A percentile compares a stretch with the other conserved stretches of the same genome.
These are phyloP conservation scores for Strix uralensis DNA, from an alignment of 2,113 vertebrate genomes.

Conservation along the genomic window DNA sequence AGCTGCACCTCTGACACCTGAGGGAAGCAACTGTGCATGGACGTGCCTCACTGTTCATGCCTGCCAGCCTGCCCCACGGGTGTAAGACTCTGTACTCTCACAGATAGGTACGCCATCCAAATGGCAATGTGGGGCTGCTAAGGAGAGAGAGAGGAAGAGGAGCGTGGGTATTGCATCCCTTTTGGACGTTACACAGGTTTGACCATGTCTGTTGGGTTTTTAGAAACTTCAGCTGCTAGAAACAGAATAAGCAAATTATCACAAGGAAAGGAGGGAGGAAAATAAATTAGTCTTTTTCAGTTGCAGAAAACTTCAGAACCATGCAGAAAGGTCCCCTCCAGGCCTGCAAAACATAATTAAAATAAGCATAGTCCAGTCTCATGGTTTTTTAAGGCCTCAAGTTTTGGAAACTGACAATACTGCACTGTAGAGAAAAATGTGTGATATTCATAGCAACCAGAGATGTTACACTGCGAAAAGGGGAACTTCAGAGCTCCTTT, in stretches of 20 bases:
- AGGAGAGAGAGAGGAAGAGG: not conserved
- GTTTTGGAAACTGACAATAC: not conserved
- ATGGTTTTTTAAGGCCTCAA: not conserved
- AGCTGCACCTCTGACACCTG: not conserved
- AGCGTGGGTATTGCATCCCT: not conserved
- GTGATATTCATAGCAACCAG: not conserved
- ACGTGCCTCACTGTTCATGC: accelerated
- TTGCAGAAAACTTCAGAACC: not conserved
- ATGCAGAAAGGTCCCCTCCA: not conserved
- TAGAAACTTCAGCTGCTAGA: not conserved
- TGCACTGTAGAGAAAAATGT: not conserved
- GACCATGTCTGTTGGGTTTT: not conserved
- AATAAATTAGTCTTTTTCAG: not conserved
- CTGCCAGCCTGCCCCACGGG: not conserved
- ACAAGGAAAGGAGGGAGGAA: not conserved
- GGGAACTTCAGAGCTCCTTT: not conserved
- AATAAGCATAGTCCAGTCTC: not conserved
- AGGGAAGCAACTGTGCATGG: not conserved
- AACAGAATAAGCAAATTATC: not conserved
- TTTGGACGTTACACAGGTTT: not conserved
- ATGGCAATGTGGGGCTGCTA: not conserved
- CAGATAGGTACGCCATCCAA: not conserved
- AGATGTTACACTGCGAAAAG: not conserved
- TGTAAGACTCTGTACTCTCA: no score
- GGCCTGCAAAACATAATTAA: not conserved